Base-by-base conservation (phyloP, 2,888 invertebrate species). In the Stictocephala bisonia region DNA sequence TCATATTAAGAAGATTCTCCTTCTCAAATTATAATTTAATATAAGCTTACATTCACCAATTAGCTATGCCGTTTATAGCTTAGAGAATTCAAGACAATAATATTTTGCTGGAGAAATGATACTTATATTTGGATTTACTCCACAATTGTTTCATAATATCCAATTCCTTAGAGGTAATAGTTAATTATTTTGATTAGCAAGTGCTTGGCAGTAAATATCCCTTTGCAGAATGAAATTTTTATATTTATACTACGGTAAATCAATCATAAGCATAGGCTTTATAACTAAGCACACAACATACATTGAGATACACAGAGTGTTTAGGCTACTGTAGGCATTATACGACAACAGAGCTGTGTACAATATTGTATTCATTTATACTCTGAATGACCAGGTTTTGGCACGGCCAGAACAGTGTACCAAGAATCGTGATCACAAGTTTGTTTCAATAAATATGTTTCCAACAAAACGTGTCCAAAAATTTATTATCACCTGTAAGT, bases 61-160 rank as follows among this genome's bases (percentile, higher is more conserved):
- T 41, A 64, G 64, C 64, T 26, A 64, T 18, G 44, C 64, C 11
- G 44, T 64, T 64, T n/a, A n/a, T n/a, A 64, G 64, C 64, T 44
- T 64, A 44, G 64, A n/a, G 18, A 24, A 64, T 64, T 40, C 44
- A 15, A 71, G 70, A 71, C 70, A 71, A 71, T 71, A 71, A 71
- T 58, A 44, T 71, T 70, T 71, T 71, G 53, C 69, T 51, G 24
- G 69, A 53, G 56, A 24, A 53, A 40, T 53, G 40, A 60, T 40
- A 60, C 60, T 60, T 9, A 40, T 31, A 40, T 29, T n/a, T n/a
- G 35, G 27, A 44, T 27, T 44, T 18, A 64, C 64, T 20, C 13
- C 15, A 60, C 15, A 24, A 27, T 60, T 58, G 13, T 44, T 15
- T 15, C n/a, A n/a, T 20, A 7, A 20, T 13, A 15, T 41, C n/a